Evolutionary conservation across 2,797 vertebrate species (phyloP).

Genomic region (Amblyopsis hoosieri): DNA sequence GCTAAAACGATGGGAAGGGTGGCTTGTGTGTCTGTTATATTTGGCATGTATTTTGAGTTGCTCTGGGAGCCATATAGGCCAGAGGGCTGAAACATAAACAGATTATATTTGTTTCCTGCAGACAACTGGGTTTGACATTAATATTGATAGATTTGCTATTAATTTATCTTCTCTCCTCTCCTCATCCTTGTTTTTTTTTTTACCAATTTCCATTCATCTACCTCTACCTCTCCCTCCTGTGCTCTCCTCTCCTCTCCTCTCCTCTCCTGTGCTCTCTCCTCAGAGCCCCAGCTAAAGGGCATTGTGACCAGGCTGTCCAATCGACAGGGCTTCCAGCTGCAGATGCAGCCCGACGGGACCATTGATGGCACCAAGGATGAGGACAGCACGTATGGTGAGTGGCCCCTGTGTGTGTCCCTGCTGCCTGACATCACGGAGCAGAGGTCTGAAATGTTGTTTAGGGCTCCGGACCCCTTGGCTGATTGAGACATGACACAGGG

Average conservation of each 20-base stretch:
- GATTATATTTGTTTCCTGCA: slow-evolving; percentile 19
- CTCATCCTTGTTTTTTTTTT: background rate
- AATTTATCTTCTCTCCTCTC: slow-evolving; percentile 21
- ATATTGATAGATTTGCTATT: slow-evolving; percentile 18
- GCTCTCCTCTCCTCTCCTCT: slow-evolving; percentile 4
- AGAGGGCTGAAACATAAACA: slow-evolving; percentile 17
- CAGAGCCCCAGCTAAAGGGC: slow-evolving; percentile 99
- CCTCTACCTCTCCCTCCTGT: background rate
- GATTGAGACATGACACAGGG: no score
- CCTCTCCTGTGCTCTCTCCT: slow-evolving; percentile 15
- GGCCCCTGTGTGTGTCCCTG: no score
- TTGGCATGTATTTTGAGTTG: background rate
- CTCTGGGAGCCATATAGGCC: slow-evolving; percentile 20
- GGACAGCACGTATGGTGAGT: slow-evolving; percentile 91
- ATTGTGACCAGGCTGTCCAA: slow-evolving; percentile 98
- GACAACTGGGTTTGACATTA: slow-evolving; percentile 27
- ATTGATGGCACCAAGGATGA: slow-evolving; percentile 98
- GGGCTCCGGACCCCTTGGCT: no score
- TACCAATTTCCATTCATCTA: no score
- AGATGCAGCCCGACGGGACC: slow-evolving; percentile 95
- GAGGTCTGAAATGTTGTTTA: no score
- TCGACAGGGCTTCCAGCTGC: slow-evolving; percentile 96
- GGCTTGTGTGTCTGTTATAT: no score
- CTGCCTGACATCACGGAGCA: no score
- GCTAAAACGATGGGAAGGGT: no score